phyloP scores from a whole-genome alignment of 2,113 vertebrate species.

The Hemiprocne comata region DNA sequence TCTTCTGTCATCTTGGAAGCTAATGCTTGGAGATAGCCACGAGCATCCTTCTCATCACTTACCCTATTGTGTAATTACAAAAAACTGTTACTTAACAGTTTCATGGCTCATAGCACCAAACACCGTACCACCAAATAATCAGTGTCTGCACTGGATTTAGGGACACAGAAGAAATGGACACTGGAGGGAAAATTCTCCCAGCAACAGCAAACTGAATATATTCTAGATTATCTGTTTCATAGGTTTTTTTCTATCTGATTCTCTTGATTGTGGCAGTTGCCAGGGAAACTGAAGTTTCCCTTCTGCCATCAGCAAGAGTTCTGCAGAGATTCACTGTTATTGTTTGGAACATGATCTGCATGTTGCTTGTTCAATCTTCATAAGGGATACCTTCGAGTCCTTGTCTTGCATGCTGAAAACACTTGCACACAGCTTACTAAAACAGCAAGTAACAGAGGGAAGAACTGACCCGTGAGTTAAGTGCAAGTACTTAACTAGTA shows the following conservation, averaged over 20 bases:
- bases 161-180: not conserved
- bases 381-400: not conserved
- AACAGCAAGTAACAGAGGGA: not conserved
- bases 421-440: not conserved
- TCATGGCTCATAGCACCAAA: not conserved
- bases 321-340: not conserved
- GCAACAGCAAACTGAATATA: not conserved
- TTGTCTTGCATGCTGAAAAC: not conserved
- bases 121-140: not conserved
- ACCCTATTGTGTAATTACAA: slow-evolving; percentile 81
- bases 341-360: not conserved
- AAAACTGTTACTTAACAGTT: not conserved
- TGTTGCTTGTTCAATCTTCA: not conserved
- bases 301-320: not conserved
- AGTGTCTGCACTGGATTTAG: not conserved
- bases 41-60: slow-evolving; percentile 96
- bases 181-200: not conserved
- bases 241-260: not conserved
- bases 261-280: slow-evolving; percentile 40
- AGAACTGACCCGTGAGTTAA: not conserved
- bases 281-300: slow-evolving; percentile 41
- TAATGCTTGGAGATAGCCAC: slow-evolving; percentile 95
- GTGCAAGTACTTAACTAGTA: not conserved
- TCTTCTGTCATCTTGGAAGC: slow-evolving; percentile 98
- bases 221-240: not conserved